Evolutionary conservation across 2,113 vertebrate species (phyloP), one percentile per base, ranked within the genome.

Genomic region (Malurus elegans): DNA sequence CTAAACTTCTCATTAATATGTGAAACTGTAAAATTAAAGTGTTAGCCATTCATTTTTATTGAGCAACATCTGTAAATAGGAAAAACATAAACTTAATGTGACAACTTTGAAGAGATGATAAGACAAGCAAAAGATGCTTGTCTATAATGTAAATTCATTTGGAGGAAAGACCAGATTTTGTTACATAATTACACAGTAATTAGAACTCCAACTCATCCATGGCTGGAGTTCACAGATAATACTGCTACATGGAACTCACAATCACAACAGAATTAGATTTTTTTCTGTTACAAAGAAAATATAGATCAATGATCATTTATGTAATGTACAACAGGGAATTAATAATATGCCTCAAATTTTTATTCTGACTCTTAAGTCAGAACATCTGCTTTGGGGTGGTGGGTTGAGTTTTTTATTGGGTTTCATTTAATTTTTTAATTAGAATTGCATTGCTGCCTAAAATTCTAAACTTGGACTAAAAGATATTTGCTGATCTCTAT

Each of bases 11-110:
- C 12, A 1, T 65, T 80, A 84, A 81, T 42, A 75, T 0, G 1
- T 28, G 26, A 96, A 92, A 85, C 25, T 21, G 47, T 72, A 91
- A 95, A 76, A 88, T 75, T 17, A 47, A 87, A 74, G 25, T 53
- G 23, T 65, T 83, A 88, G 10, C 25, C 7, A 44, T 64, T 87
- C 4, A 54, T 32, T 85, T 81, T 75, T 86, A 26, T 66, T 90
- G 32, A 26, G 18, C 14, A 76, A 32, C 47, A 95, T 64, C n/a
- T 89, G 14, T 28, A 88, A 90, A 80, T 70, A 73, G 45, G 75
- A 85, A 81, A 81, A 86, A 71, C 7, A 80, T 34, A 73, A 79
- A 67, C 17, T 40, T 56, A 75, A 61, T 12, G 2, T 72, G 48
- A 47, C 19, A 85, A 25, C 18, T 89, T 87, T 57, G 73, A 81